Base-by-base conservation (phyloP, 2,797 vertebrate genomes). In the Sarcoramphus papa region DNA sequence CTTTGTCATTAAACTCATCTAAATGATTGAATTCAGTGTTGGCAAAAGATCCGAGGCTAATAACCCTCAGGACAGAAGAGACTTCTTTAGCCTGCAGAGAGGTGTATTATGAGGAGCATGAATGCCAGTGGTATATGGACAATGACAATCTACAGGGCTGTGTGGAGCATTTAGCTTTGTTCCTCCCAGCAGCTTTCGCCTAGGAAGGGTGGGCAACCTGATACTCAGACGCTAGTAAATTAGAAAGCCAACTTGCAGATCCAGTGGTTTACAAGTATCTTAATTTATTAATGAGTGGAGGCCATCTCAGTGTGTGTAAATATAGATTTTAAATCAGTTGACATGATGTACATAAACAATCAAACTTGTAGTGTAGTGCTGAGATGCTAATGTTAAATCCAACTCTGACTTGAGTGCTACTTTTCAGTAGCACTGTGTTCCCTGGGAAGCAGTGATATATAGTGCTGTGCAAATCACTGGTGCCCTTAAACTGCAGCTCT, bases 281-380 rank as follows among this genome's bases (percentile, higher is more conserved):
- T 98, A 92, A 97, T 98, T 98, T 98, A 97, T 98, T 98, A 98
- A 97, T 97, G 97, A 97, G 87, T 92, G 95, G 84, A 96, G 94
- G 85, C 96, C 93, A 90, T 94, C 79, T 94, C 95, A 83, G 84
- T 57, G 95, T 92, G 93, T 88, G 95, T 95, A 95, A 97, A 98
- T 96, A 94, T 93, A 95, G 97, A 94, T 97, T 97, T 97, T 96
- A 97, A 97, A 96, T 98, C 97, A 95, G 94, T 72, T 96, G 80
- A 70, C 94, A 92, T 79, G 92, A 89, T 84, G 94, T 94, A 95
- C 80, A 51, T 94, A 97, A 97, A 96, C 97, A 97, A 95, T 98
- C 96, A 93, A 96, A 97, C 92, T 96, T 88, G 74, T 76, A 68
- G 94, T 33, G 27, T 50, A 69, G 54, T 88, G 74, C 92, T 48